Percentiles rank a stretch among this genome's conserved stretches.
phyloP scores from a whole-genome alignment of 2,113 vertebrate genomes.

The Albula glossodonta region DNA sequence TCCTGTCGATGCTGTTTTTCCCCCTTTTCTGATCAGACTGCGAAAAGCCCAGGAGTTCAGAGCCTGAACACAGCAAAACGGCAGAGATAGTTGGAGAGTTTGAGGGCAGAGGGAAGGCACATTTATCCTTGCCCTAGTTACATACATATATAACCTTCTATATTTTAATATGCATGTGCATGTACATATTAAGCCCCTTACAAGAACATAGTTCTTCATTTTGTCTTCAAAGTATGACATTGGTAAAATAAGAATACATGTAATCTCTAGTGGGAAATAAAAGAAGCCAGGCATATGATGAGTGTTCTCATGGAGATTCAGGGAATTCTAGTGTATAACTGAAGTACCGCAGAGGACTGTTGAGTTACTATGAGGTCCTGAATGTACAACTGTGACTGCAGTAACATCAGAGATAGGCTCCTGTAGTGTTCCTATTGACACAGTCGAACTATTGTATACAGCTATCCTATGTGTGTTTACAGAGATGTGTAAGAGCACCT shows the following conservation, averaged over 20 bases:
- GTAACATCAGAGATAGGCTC: not conserved
- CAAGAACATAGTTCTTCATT: not conserved
- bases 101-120: not conserved
- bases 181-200: no score
- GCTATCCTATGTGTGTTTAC: not conserved
- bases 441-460: not conserved
- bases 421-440: not conserved
- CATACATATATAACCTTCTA: not conserved
- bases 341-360: no score
- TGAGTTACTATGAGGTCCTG: no score
- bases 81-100: not conserved
- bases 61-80: constrained; percentile 3
- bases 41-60: not conserved
- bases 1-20: not conserved
- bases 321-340: no score
- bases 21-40: not conserved
- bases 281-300: not conserved
- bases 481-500: not conserved
- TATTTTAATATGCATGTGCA: no score
- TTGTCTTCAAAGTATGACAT: not conserved
- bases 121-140: not conserved
- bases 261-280: not conserved
- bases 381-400: not conserved
- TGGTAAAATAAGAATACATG: not conserved
- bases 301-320: not conserved